Percentiles rank a stretch among this genome's conserved stretches.
Evolutionary conservation across 2,888 invertebrate genomes (phyloP).

Genomic region (Mythimna ferrago): DNA sequence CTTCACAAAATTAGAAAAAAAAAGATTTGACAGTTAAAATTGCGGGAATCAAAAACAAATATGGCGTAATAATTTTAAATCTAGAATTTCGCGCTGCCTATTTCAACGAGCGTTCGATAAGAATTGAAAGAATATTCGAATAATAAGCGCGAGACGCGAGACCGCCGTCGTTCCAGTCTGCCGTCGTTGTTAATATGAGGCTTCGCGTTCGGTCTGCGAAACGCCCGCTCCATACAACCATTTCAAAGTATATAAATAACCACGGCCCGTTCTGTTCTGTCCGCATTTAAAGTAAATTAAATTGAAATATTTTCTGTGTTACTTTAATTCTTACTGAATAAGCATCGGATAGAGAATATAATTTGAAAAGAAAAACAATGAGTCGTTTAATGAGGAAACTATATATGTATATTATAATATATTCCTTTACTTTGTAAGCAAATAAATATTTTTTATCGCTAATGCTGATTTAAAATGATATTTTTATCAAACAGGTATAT

Average conservation of each 20-base stretch:
- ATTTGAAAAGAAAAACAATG: constrained; percentile 1
- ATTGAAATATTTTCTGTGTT: constrained; percentile 59
- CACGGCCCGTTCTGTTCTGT: constrained; percentile 57
- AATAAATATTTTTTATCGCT: neutral
- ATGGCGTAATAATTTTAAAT: constrained; percentile 55
- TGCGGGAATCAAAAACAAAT: constrained; percentile 52
- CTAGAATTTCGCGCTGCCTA: constrained; percentile 27
- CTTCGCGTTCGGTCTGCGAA: constrained; percentile 60
- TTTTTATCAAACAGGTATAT: neutral
- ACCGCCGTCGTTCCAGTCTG: constrained; percentile 57
- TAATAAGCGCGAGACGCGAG: constrained; percentile 53
- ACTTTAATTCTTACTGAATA: constrained; percentile 30
- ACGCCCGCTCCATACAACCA: constrained; percentile 60
- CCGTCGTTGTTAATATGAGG: constrained; percentile 57
- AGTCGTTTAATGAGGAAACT: constrained; percentile 15
- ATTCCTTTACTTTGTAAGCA: neutral
- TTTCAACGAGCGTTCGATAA: constrained; percentile 57
- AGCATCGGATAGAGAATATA: neutral
- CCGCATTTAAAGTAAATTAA: constrained; percentile 62
- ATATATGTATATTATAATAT: neutral
- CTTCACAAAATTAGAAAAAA: constrained; percentile 27
- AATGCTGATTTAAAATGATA: constrained; percentile 3
- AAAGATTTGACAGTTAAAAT: constrained; percentile 33
- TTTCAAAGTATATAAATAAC: constrained; percentile 68
- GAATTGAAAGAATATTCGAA: constrained; percentile 46